A percentile compares a stretch with the other conserved stretches of the same genome.
Evolutionary conservation across 2,888 invertebrate species (phyloP).

Genomic region (Drymonia ruficornis): DNA sequence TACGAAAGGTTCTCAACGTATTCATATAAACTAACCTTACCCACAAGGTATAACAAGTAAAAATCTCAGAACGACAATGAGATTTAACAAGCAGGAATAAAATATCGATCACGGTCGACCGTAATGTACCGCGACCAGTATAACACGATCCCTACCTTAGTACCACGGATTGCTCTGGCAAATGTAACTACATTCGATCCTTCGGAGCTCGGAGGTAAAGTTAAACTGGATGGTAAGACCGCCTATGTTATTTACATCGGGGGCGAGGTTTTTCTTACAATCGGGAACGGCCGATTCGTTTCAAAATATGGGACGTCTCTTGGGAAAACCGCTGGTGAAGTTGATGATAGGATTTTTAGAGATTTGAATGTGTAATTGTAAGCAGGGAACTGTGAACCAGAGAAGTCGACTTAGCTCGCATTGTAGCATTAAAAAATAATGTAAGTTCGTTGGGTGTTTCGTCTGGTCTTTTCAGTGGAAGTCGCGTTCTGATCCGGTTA

Average conservation of each 20-base stretch:
- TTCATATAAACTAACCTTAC: slow-evolving; percentile 52
- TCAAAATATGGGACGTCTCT: slow-evolving; percentile 75
- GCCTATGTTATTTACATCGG: slow-evolving; percentile 61
- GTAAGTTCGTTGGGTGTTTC: too few relatives aligned
- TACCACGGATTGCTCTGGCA: slow-evolving; percentile 6
- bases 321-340: slow-evolving; percentile 59
- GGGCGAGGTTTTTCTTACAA: slow-evolving; percentile 69
- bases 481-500: too few relatives aligned
- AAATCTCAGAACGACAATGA: slow-evolving; percentile 62
- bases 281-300: slow-evolving; percentile 67
- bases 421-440: background rate
- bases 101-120: slow-evolving; percentile 70
- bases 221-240: slow-evolving; percentile 46
- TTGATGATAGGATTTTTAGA: slow-evolving; percentile 39
- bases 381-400: background rate
- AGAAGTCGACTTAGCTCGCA: too few relatives aligned
- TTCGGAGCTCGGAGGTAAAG: slow-evolving; percentile 23
- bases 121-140: slow-evolving; percentile 16
- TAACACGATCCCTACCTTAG: slow-evolving; percentile 15
- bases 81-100: slow-evolving; percentile 77
- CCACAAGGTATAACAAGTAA: slow-evolving; percentile 53
- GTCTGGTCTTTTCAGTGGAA: too few relatives aligned
- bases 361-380: slow-evolving; percentile 10
- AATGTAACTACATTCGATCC: slow-evolving; percentile 16
- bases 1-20: slow-evolving; percentile 39